Base-by-base conservation (phyloP, 2,888 invertebrate species). In the Orthonychiurus folsomi region DNA sequence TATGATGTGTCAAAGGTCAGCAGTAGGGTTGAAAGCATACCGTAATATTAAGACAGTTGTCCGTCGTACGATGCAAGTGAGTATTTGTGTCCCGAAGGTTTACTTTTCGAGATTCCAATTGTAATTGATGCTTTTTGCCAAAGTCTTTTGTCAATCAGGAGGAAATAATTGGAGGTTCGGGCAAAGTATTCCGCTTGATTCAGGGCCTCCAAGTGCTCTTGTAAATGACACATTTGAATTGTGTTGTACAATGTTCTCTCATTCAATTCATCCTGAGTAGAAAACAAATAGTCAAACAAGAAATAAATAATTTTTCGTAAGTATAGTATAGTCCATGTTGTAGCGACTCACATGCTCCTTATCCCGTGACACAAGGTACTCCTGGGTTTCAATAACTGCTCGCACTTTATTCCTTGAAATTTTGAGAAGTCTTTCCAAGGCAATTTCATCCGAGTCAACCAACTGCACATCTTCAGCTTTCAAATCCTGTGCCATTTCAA, bases 171-270 rank as follows among this genome's bases (percentile, higher is more conserved):
- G 18, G 57, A 53, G 1, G 66, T 69, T 47, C 67, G 56, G 1
- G 64, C 65, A n/a, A 64, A 50, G 9, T 60, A 66, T 9, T 70
- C 66, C 1, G 64, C 64, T 60, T 69, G 67, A 50, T 61, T 59
- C 2, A 66, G 53, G 3, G 66, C 65, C 12, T 62, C 21, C 25
- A 72, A 63, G 56, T 69, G 70, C 58, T 70, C 69, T 66, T 70
- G 68, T n/a, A 70, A 56, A 21, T 65, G 63, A 56, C 69, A 68
- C 53, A 62, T 62, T 52, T 65, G 64, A 23, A 72, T 53, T n/a
- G 66, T 21, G 2, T 58, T 24, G 55, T 71, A 71, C 52, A 71
- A 66, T 37, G 69, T 67, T 25, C 48, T 55, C 47, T 71, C 71
- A n/a, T 63, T 59, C 50, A 69, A 62, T 25, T 64, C 64, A 21